These are phyloP conservation scores for Ceramica pisi DNA, from an alignment of 2,888 invertebrate species.

Conservation along the genomic window DNA sequence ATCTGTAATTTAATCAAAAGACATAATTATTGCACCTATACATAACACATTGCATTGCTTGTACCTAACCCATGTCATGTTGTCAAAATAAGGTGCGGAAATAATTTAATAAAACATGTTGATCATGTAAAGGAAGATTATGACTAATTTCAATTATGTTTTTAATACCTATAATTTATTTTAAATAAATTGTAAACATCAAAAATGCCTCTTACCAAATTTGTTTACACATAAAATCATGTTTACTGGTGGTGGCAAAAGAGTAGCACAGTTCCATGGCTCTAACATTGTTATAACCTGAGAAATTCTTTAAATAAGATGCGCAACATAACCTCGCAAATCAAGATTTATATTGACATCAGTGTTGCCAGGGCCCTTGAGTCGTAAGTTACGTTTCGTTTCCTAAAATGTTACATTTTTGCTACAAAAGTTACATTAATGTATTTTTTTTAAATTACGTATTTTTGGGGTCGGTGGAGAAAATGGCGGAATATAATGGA, in stretches of 20 bases:
- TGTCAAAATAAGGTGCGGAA: not conserved
- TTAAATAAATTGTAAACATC: slow-evolving; percentile 1
- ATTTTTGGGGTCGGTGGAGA: too few relatives aligned
- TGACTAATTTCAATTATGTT: not conserved
- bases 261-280: slow-evolving; percentile 81
- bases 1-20: slow-evolving; percentile 76
- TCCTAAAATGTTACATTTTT: too few relatives aligned
- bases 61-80: not conserved
- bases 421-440: too few relatives aligned
- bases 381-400: too few relatives aligned
- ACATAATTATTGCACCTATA: not conserved
- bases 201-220: slow-evolving; percentile 70
- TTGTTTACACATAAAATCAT: slow-evolving; percentile 71
- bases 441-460: too few relatives aligned
- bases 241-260: slow-evolving; percentile 82
- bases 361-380: too few relatives aligned
- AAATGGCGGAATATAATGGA: too few relatives aligned
- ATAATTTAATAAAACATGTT: not conserved
- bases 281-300: slow-evolving; percentile 71
- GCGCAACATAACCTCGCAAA: slow-evolving; percentile 10
- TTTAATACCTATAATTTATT: not conserved
- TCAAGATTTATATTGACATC: not conserved
- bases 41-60: not conserved
- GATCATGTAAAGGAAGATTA: not conserved
- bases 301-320: too few relatives aligned